Evolutionary conservation across 2,888 invertebrate genomes (phyloP), one percentile per base, ranked within the genome.

Genomic region (Gerosis bhagava): DNA sequence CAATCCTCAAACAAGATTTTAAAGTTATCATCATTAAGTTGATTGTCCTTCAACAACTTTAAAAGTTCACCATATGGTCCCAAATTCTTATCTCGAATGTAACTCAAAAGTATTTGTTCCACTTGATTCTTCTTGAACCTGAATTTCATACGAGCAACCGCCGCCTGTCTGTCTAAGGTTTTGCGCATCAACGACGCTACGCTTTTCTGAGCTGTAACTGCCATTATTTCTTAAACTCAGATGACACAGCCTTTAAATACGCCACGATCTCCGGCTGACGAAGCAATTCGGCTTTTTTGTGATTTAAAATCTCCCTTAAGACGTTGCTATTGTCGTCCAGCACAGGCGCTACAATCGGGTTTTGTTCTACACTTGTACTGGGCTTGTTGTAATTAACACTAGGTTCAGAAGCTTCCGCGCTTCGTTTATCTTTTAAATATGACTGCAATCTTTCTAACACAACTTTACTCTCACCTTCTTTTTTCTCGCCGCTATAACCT

Each of bases 401-500:
- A 10, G 74, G 48, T 40, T 87, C 88, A 0, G 68, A 53, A 6
- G 61, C 55, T 54, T 89, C 89, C 0, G 73, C 70, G 32, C 71
- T 82, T 48, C 69, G 79, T 59, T 88, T 89, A 60, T 89, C 89
- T 70, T 89, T 89, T 28, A 89, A 61, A 65, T 80, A 89, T 3
- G 78, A 72, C 52, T 89, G 89, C 49, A 89, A 71, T 71, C 78
- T 79, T 57, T 89, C 89, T 50, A 89, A 67, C 43, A 89, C 89
- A 13, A 82, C 77, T 79, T 89, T 89, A 59, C 72, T 88, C 58
- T 89, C 88, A 53, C 78, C 73, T 70, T 88, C 88, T 74, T 82
- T 89, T 62, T 82, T 83, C 60, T 87, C 87, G 50, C 78, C 67
- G 70, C 68, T 78, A 82, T 86, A 86, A 83, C 86, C 86, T 79